A percentile compares a stretch with the other conserved stretches of the same genome.
These are phyloP conservation scores for Lagopus muta DNA, from an alignment of 2,113 vertebrate species.

Conservation along the genomic window DNA sequence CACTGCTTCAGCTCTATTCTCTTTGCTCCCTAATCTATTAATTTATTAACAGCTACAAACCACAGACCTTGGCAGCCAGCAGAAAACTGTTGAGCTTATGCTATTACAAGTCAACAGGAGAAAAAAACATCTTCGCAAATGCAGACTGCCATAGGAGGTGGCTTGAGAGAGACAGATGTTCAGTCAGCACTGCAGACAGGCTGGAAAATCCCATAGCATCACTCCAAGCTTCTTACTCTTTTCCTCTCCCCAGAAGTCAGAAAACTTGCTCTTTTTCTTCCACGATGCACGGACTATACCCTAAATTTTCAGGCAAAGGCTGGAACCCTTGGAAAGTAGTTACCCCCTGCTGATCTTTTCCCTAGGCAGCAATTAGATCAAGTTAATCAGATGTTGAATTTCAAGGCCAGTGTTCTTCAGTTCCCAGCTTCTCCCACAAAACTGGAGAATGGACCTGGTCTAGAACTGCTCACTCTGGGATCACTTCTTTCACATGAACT, in stretches of 20 bases:
- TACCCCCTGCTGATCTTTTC: neutral
- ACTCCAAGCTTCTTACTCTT: neutral
- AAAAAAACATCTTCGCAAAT: slow-evolving; percentile 14
- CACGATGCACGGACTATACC: neutral
- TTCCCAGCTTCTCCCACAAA: neutral
- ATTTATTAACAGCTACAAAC: neutral
- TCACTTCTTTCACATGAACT: neutral
- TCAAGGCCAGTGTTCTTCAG: neutral
- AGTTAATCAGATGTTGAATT: neutral
- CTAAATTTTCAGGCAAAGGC: neutral
- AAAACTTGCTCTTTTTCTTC: neutral
- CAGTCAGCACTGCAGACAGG: neutral
- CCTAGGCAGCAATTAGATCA: neutral
- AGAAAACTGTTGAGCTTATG: neutral
- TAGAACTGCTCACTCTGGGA: neutral
- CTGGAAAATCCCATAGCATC: neutral
- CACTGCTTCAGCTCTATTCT: neutral
- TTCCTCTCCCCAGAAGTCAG: neutral
- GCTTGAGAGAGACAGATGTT: neutral
- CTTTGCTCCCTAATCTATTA: neutral
- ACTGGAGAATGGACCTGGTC: neutral
- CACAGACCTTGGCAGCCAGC: neutral
- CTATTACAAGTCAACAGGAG: neutral
- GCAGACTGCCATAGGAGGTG: neutral
- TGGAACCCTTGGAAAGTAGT: neutral